These are phyloP conservation scores for Lagopus muta DNA, from an alignment of 2,113 vertebrate genomes.

Conservation along the genomic window DNA sequence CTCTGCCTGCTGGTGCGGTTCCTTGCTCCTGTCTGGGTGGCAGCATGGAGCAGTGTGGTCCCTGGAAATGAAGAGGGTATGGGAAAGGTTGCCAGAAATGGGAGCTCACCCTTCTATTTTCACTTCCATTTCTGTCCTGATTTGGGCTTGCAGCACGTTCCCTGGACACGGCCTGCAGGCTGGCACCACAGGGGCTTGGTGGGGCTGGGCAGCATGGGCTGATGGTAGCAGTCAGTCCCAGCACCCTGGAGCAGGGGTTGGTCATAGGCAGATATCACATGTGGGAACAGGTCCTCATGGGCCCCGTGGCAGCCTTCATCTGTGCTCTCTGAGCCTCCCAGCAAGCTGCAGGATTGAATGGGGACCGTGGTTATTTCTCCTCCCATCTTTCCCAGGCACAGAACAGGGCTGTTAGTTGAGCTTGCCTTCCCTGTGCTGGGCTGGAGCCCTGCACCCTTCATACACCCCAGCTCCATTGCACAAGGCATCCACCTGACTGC, in stretches of 20 bases:
- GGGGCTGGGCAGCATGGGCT: rapidly evolving
- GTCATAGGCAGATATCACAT: rapidly evolving
- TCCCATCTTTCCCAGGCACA: neutral
- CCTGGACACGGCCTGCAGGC: neutral
- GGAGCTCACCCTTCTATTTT: neutral
- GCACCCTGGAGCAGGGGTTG: neutral
- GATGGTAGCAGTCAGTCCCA: neutral
- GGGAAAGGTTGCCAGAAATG: rapidly evolving
- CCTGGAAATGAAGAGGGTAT: neutral
- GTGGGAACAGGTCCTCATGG: neutral
- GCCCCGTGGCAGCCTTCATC: neutral
- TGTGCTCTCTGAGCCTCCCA: neutral
- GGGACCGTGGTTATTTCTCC: neutral
- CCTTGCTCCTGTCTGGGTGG: neutral
- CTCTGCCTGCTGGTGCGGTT: neutral
- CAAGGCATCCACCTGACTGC: neutral
- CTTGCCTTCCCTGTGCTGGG: rapidly evolving
- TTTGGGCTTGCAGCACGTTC: neutral
- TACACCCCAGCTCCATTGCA: neutral
- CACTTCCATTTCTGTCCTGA: neutral
- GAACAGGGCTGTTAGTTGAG: rapidly evolving
- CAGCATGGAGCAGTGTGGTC: neutral
- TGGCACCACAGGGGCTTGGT: neutral
- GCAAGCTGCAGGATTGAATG: neutral
- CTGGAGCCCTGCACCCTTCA: neutral